Base-by-base conservation (phyloP, 2,113 vertebrate species). In the Bos javanicus region DNA sequence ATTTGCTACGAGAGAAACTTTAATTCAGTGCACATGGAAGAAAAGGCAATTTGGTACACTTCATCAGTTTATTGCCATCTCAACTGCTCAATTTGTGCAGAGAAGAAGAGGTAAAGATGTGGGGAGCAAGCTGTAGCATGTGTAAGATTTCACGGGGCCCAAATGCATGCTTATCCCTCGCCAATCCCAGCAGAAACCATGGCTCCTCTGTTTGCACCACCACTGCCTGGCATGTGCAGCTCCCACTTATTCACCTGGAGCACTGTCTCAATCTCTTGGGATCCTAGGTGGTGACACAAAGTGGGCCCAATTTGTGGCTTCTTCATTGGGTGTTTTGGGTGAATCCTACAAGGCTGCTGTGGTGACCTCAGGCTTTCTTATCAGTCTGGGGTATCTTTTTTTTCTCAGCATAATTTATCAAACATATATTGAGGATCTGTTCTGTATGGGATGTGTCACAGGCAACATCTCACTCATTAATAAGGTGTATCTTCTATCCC, bases 41-140 rank as follows among this genome's bases (percentile, higher is more conserved):
- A 97, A 97, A 96, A 95, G 94, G n/a, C 33, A 94, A 87, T 85
- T 94, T 87, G 46, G n/a, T 96, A 36, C 48, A 80, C 92, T 96
- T 96, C n/a, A 67, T 74, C 46, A 93, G 80, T 96, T 78, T 94
- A 67, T 33, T 90, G 25, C 46, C 57, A 48, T 30, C 86, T 84
- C 71, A 26, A 39, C 26, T 96, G 84, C 43, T 96, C 87, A 83
- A 0, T 85, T 62, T 91, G 28, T 93, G 21, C 30, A 89, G 62
- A 23, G 57, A 57, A 80, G 7, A 48, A 43, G 17, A 85, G 71
- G 57, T 64, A 52, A 95, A 78, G 92, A 64, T 17, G 36, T 26
- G 1, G 26, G 52, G 59, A 93, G n/a, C 62, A 46, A 52, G 39
- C 25, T n/a, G 8, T 39, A n/a, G 15, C 13, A 33, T 71, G 54